Evolutionary conservation across 1,140 invertebrate species (phyloP).

Genomic region (Pseudobourletiella spinata): DNA sequence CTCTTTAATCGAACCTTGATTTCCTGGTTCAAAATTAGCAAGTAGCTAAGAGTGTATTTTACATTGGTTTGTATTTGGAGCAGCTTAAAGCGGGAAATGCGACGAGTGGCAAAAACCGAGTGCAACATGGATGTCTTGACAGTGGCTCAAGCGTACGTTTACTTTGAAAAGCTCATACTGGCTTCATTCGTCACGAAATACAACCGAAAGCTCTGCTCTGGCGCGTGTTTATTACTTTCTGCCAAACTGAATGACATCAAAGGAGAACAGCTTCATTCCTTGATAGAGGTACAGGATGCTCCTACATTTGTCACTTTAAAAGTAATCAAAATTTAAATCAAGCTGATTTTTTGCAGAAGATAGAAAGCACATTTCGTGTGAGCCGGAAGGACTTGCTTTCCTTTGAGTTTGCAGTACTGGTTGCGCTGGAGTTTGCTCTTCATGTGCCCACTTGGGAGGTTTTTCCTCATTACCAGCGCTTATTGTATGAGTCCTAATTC

Average conservation of each 20-base stretch:
- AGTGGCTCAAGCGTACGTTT: conserved; percentile 92
- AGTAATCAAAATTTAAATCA: too few species aligned
- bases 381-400: conserved; percentile 82
- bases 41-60: too few species aligned
- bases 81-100: conserved; percentile 91
- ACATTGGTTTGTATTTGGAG: background rate
- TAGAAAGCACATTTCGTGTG: conserved; percentile 77
- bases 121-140: conserved; percentile 77
- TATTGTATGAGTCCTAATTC: conserved; percentile 42
- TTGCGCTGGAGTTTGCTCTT: conserved; percentile 87
- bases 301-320: background rate
- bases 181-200: conserved; percentile 87
- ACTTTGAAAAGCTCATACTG: conserved; percentile 92
- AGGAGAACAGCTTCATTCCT: conserved; percentile 68
- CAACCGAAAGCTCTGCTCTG: conserved; percentile 86
- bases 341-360: conserved; percentile 59
- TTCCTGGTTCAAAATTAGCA: too few species aligned
- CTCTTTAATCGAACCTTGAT: too few species aligned
- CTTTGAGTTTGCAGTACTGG: conserved; percentile 88
- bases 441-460: conserved; percentile 85
- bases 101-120: conserved; percentile 81
- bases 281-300: conserved; percentile 73
- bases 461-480: conserved; percentile 86
- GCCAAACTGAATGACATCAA: conserved; percentile 96
- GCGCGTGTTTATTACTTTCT: conserved; percentile 82